These are phyloP conservation scores for Polymixis flavicincta DNA, from an alignment of 2,888 invertebrate species.

Conservation along the genomic window DNA sequence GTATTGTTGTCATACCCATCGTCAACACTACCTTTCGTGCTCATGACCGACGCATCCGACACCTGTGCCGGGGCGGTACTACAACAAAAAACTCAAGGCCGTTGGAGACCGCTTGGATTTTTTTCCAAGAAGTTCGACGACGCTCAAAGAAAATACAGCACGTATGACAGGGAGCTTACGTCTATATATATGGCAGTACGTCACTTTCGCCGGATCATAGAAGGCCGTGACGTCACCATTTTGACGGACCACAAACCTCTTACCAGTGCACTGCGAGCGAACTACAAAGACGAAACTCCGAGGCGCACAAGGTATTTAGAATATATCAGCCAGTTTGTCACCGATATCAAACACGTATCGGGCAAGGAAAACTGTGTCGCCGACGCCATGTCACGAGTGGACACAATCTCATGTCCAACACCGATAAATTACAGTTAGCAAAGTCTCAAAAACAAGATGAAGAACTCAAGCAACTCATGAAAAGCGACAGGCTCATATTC, in stretches of 20 bases:
- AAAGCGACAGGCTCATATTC: neutral
- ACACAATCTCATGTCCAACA: neutral
- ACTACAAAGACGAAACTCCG: neutral
- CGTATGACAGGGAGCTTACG: constrained; percentile 3
- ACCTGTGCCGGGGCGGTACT: neutral
- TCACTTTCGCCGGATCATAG: neutral
- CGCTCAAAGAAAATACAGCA: neutral
- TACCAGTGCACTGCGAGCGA: neutral
- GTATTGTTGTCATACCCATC: neutral
- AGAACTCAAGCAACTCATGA: neutral
- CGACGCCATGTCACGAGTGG: constrained; percentile 1
- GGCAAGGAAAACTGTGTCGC: neutral
- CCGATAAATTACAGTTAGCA: constrained; percentile 1
- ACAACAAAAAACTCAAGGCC: neutral
- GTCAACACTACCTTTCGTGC: constrained; percentile 1
- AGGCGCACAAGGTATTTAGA: constrained; percentile 2
- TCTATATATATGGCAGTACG: neutral
- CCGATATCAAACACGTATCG: neutral
- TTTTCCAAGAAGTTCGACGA: too few species aligned
- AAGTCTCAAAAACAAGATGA: neutral
- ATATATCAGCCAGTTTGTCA: constrained; percentile 1
- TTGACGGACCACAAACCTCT: neutral
- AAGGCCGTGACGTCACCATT: neutral
- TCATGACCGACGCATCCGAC: neutral
- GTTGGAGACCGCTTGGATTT: too few species aligned